These are phyloP conservation scores for Amphiprion clarkii DNA, from an alignment of 2,797 vertebrate species.

Conservation along the genomic window DNA sequence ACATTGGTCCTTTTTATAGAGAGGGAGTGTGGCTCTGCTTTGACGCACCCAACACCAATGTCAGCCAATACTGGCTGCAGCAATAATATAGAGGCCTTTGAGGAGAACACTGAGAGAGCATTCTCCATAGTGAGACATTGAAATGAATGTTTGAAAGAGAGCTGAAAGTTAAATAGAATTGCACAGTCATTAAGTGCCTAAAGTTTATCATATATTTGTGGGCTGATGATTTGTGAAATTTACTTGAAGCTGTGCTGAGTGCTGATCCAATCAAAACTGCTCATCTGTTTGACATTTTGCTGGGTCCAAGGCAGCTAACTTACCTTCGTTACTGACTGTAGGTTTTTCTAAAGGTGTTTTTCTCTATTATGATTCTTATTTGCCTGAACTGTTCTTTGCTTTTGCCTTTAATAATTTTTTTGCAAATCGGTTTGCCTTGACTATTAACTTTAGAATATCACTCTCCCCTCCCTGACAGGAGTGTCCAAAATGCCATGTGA, in stretches of 20 bases:
- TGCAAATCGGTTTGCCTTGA: not conserved
- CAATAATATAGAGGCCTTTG: too few relatives aligned
- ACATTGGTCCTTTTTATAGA: too few relatives aligned
- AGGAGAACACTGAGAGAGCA: too few relatives aligned
- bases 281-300: not conserved
- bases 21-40: too few relatives aligned
- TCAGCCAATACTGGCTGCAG: too few relatives aligned
- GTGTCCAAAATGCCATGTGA: slow-evolving; percentile 99
- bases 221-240: too few relatives aligned
- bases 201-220: not conserved
- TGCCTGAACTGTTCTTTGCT: not conserved
- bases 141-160: not conserved
- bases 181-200: not conserved
- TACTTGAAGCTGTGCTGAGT: not conserved
- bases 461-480: slow-evolving; percentile 83
- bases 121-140: too few relatives aligned
- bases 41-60: too few relatives aligned
- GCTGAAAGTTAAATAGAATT: not conserved
- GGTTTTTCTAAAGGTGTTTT: not conserved
- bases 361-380: not conserved
- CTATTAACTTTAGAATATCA: not conserved
- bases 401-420: not conserved
- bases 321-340: not conserved
- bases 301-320: not conserved
- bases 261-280: not conserved